Base-by-base conservation (phyloP, 2,113 vertebrate species). In the Chaetops frenatus region DNA sequence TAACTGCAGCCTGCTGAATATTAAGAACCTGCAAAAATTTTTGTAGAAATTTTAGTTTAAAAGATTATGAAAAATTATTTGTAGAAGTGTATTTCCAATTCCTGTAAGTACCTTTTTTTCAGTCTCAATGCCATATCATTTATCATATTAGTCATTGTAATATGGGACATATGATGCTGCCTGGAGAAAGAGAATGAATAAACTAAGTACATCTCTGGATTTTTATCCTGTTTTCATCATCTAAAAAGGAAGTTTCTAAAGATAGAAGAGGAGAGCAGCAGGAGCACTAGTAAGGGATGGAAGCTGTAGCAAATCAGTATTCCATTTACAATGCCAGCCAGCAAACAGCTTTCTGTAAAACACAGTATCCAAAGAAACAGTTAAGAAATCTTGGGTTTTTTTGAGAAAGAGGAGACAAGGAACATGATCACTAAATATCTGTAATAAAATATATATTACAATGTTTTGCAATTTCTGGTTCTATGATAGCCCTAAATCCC, bases 201-300 rank as follows among this genome's bases (percentile, higher is more conserved):
- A 87, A 91, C 36, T 53, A 88, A 92, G 67, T 48, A 92, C 15
- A 48, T 88, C 94, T 96, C 67, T 90, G 74, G 2, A 16, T 93
- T 92, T 91, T 92, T 67, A 67, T 86, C 31, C 48, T 64, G 28
- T 77, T 97, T 97, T 74, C 47, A 67, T 67, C 0, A 0, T 90
- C 56, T 95, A 56, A 83, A 94, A 93, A 82, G 33, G 82, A 95
- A 81, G 38, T 92, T 96, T 90, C 95, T 96, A 92, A 95, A 88
- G 79, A 92, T 48, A 96, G 83, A 86, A 47, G 35, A 95, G 61
- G 57, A 76, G 66, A 95, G 66, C 87, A 93, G 92, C 71, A 95
- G 85, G 74, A 97, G 81, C 67, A 93, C 87, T 58, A 58, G 71
- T 57, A 78, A 89, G 45, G 81, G 29, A 83, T 90, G 51, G 82